Evolutionary conservation across 2,797 vertebrate species (phyloP).

Genomic region (Podarcis siculus): DNA sequence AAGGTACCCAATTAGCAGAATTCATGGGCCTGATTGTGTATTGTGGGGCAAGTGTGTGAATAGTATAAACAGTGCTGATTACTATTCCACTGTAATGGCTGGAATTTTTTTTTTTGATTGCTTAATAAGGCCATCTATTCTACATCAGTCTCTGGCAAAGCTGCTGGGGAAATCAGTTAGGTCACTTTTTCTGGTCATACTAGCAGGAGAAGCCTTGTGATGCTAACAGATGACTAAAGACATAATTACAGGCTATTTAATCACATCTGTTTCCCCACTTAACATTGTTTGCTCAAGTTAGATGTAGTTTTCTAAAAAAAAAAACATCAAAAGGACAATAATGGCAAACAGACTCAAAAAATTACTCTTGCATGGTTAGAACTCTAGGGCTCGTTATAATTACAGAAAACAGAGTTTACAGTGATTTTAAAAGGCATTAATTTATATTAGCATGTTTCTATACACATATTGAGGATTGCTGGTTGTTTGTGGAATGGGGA

Average conservation of each 20-base stretch:
- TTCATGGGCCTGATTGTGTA: constrained; percentile 86
- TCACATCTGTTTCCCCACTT: constrained; percentile 86
- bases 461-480: constrained; percentile 68
- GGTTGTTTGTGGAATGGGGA: constrained; percentile 50
- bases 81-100: constrained; percentile 79
- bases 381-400: constrained; percentile 79
- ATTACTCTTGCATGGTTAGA: constrained; percentile 77
- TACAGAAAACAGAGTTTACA: constrained; percentile 80
- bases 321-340: constrained; percentile 91
- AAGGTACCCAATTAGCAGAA: constrained; percentile 86
- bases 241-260: constrained; percentile 88
- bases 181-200: constrained; percentile 83
- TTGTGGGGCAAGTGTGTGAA: constrained; percentile 79
- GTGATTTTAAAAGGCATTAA: constrained; percentile 77
- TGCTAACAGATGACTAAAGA: constrained; percentile 84
- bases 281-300: constrained; percentile 92
- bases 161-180: constrained; percentile 82
- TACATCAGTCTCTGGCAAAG: constrained; percentile 78
- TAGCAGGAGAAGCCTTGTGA: constrained; percentile 78
- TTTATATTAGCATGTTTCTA: constrained; percentile 78
- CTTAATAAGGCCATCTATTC: constrained; percentile 84
- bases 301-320: constrained; percentile 87
- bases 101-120: constrained; percentile 80
- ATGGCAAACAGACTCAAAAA: constrained; percentile 77
- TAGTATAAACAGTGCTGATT: constrained; percentile 84